Percentiles rank a stretch among this genome's conserved stretches.
Conservation (phyloP, 2,888 invertebrate species). For the Athalia circularis region DNA sequence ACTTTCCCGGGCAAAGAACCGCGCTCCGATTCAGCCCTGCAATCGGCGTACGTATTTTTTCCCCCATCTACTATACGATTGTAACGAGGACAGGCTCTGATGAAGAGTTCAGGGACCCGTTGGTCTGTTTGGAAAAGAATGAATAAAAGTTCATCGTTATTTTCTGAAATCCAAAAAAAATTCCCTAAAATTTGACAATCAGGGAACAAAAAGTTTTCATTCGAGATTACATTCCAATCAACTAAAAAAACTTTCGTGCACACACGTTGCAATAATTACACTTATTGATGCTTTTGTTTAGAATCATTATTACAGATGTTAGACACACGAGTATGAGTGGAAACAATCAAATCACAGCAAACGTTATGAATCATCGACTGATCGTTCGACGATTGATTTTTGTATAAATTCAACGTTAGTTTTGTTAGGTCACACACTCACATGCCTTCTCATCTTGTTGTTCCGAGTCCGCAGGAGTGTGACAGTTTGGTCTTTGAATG, state of each 20-base stretch:
- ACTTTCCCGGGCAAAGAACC: constrained; percentile 41
- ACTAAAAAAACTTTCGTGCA: constrained; percentile 10
- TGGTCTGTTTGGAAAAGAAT: constrained; percentile 62
- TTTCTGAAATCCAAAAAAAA: neutral
- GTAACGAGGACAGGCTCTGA: constrained; percentile 73
- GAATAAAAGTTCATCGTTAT: neutral
- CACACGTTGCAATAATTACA: neutral
- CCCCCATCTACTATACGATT: constrained; percentile 70
- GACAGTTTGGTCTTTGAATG: constrained; percentile 72
- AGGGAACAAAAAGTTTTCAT: neutral
- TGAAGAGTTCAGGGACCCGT: constrained; percentile 70
- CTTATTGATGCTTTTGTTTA: neutral
- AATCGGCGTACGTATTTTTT: constrained; percentile 64
- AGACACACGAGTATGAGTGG: constrained; percentile 9
- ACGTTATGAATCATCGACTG: constrained; percentile 6
- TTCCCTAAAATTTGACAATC: neutral
- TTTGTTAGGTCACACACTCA: constrained; percentile 73
- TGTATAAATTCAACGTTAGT: constrained; percentile 63
- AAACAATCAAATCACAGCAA: constrained; percentile 3
- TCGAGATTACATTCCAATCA: neutral
- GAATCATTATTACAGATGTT: neutral
- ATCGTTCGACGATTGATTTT: neutral
- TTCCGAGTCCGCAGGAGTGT: constrained; percentile 55
- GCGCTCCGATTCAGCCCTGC: constrained; percentile 52
- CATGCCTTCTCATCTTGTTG: constrained; percentile 72